These are phyloP conservation scores for Orcinus orca DNA, from an alignment of 2,113 vertebrate genomes.

Conservation along the genomic window DNA sequence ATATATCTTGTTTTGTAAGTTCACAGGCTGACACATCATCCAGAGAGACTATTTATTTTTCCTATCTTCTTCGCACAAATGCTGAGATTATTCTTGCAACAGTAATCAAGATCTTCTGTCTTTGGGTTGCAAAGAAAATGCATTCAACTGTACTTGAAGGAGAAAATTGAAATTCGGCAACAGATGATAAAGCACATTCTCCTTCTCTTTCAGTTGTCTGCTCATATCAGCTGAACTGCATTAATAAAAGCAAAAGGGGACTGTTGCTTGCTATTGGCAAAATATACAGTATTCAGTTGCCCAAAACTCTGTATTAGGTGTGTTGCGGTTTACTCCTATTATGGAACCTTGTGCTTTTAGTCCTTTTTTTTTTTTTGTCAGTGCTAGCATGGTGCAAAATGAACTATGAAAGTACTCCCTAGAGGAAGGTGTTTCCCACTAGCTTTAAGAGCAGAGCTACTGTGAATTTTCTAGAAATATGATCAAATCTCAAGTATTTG, in stretches of 20 bases:
- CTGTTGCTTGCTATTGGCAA: conserved; percentile 54
- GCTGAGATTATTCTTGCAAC: conserved; percentile 67
- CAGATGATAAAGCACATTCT: conserved; percentile 73
- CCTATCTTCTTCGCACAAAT: conserved; percentile 69
- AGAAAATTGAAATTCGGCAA: conserved; percentile 77
- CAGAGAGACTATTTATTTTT: conserved; percentile 73
- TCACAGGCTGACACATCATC: conserved; percentile 65
- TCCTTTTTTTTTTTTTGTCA: background rate
- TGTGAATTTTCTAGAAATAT: conserved; percentile 45
- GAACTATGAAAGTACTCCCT: background rate
- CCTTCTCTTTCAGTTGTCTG: conserved; percentile 58
- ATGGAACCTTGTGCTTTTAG: background rate
- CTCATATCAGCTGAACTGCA: conserved; percentile 55
- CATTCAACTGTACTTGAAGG: conserved; percentile 75
- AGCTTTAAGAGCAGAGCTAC: conserved; percentile 12
- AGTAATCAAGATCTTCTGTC: conserved; percentile 78
- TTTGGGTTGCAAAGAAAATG: conserved; percentile 72
- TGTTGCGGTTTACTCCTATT: conserved; percentile 43
- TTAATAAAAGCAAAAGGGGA: conserved; percentile 65
- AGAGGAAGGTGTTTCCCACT: background rate
- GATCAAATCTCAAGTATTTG: conserved; percentile 40
- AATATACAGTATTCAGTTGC: conserved; percentile 53
- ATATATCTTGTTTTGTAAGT: conserved; percentile 73
- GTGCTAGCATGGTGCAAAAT: background rate
- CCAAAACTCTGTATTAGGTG: conserved; percentile 25